Percentiles rank a stretch among this genome's conserved stretches.
phyloP scores from a whole-genome alignment of 1,140 invertebrate genomes.

The Chymomyza costata region DNA sequence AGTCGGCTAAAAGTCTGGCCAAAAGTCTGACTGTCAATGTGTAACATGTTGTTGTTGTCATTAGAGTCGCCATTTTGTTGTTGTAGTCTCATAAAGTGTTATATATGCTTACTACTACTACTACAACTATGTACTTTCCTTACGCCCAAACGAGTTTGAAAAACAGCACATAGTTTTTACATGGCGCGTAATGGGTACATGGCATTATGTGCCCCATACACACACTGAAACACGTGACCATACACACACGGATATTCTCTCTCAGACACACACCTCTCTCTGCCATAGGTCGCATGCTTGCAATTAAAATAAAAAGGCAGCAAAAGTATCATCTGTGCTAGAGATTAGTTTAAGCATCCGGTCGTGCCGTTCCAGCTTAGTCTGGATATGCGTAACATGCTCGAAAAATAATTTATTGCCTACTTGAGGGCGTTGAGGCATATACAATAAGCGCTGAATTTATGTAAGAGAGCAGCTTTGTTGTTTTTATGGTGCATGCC shows the following conservation, averaged over 20 bases:
- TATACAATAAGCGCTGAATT: constrained; percentile 48
- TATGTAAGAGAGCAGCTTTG: constrained; percentile 31
- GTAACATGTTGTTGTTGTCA: constrained; percentile 29
- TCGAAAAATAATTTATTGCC: constrained; percentile 62
- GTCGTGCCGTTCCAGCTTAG: no score
- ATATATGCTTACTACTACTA: neutral
- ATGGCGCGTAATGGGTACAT: constrained; percentile 22
- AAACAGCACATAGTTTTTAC: constrained; percentile 6
- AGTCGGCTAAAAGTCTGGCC: constrained; percentile 12
- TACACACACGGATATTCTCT: no score
- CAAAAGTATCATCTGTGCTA: constrained; percentile 39
- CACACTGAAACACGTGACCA: no score
- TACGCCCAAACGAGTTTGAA: constrained; percentile 31
- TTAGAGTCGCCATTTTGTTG: constrained; percentile 18
- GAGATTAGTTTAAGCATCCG: no score
- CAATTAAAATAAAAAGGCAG: constrained; percentile 64
- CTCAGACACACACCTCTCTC: no score
- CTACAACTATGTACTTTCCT: constrained; percentile 19
- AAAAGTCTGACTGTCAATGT: constrained; percentile 18
- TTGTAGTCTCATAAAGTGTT: constrained; percentile 37
- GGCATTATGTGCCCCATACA: constrained; percentile 34
- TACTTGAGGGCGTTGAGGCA: constrained; percentile 43
- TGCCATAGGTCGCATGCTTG: constrained; percentile 45
- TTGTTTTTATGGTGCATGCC: neutral
- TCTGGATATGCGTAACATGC: no score